Evolutionary conservation across 2,797 vertebrate species (phyloP).

Genomic region (Etheostoma nigrum): DNA sequence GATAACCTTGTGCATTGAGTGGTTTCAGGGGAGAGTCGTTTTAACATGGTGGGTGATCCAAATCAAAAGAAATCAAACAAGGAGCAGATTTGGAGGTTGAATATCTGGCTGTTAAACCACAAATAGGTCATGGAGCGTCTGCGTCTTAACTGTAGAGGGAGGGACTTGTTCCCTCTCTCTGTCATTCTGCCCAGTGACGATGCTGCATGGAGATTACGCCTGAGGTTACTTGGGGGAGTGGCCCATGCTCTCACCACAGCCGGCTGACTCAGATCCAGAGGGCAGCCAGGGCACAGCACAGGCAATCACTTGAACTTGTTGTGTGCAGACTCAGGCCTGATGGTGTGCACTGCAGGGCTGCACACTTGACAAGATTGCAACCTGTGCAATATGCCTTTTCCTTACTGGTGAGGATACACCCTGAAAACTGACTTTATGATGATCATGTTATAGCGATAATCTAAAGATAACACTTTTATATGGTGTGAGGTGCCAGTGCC

Average conservation of each 20-base stretch:
- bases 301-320: constrained; percentile 48
- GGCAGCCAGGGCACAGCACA: constrained; percentile 57
- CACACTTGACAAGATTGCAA: constrained; percentile 64
- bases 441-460: constrained; percentile 59
- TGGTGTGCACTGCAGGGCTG: constrained; percentile 53
- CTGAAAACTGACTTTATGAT: constrained; percentile 51
- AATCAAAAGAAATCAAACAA: constrained; percentile 72
- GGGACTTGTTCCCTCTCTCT: constrained; percentile 31
- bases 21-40: constrained; percentile 54
- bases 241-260: constrained; percentile 49
- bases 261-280: constrained; percentile 74
- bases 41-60: constrained; percentile 74
- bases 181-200: constrained; percentile 49
- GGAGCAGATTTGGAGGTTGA: constrained; percentile 38
- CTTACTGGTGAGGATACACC: constrained; percentile 58
- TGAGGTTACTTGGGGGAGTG: constrained; percentile 54
- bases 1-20: constrained; percentile 67
- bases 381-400: constrained; percentile 51
- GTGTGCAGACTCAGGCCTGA: constrained; percentile 29
- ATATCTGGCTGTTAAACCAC: constrained; percentile 60
- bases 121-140: constrained; percentile 43
- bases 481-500: constrained; percentile 2
- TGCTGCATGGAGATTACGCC: constrained; percentile 28
- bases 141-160: constrained; percentile 15
- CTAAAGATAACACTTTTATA: constrained; percentile 52